Percentiles rank a stretch among this genome's conserved stretches.
These are phyloP conservation scores for Paramisgurnus dabryanus DNA, from an alignment of 2,113 vertebrate genomes.

Conservation along the genomic window DNA sequence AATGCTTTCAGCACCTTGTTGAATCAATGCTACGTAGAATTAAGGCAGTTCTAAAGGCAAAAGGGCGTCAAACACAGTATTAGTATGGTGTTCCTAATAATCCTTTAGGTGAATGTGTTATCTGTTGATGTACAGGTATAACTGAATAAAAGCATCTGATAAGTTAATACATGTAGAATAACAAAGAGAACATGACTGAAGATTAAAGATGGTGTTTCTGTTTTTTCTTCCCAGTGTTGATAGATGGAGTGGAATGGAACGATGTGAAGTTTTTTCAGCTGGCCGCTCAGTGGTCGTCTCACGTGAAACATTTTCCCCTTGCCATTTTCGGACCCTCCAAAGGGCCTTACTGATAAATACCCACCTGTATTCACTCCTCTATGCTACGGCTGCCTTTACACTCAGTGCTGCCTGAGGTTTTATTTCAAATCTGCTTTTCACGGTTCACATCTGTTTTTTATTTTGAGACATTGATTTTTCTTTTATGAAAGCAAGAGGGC, in stretches of 20 bases:
- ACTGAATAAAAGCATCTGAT: too few relatives aligned
- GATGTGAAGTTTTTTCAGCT: constrained; percentile 99
- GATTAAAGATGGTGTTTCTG: constrained; percentile 16
- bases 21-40: too few relatives aligned
- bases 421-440: constrained; percentile 64
- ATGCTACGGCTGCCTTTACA: constrained; percentile 64
- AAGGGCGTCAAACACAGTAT: too few relatives aligned
- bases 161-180: too few relatives aligned
- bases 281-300: constrained; percentile 97
- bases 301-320: constrained; percentile 97
- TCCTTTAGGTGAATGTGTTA: too few relatives aligned
- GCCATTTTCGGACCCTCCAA: constrained; percentile 94
- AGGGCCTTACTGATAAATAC: constrained; percentile 75
- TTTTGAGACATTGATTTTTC: constrained; percentile 57
- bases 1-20: too few relatives aligned
- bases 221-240: constrained; percentile 78
- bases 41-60: too few relatives aligned
- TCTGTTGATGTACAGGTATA: too few relatives aligned
- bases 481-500: constrained; percentile 65
- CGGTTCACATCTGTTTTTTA: constrained; percentile 47
- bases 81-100: too few relatives aligned
- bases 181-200: background rate
- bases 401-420: constrained; percentile 54
- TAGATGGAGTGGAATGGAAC: constrained; percentile 95
- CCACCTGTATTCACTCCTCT: constrained; percentile 14